A percentile compares a stretch with the other conserved stretches of the same genome.
These are phyloP conservation scores for Scaptomyza cyrtandrae DNA, from an alignment of 2,888 invertebrate genomes.

Conservation along the genomic window DNA sequence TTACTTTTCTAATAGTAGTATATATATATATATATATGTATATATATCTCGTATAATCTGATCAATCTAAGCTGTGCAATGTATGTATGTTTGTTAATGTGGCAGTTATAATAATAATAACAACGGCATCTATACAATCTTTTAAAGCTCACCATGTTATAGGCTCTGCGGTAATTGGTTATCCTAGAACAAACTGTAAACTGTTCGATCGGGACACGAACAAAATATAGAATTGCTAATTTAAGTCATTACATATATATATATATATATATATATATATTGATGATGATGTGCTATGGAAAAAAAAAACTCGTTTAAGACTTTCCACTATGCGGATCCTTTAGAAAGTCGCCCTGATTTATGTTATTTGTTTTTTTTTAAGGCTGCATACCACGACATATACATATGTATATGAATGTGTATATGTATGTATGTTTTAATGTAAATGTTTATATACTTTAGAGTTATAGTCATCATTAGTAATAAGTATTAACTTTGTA, in stretches of 20 bases:
- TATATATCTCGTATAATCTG: neutral
- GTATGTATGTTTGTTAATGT: neutral
- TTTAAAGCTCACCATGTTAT: neutral
- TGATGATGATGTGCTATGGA: neutral
- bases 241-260: neutral
- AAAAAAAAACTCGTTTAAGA: neutral
- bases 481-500: neutral
- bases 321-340: neutral
- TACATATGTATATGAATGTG: neutral
- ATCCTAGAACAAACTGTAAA: neutral
- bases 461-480: neutral
- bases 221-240: neutral
- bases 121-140: neutral
- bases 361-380: neutral
- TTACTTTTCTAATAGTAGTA: slow-evolving; percentile 6
- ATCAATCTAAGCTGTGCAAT: slow-evolving; percentile 4
- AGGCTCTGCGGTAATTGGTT: neutral
- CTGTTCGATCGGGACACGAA: slow-evolving; percentile 4
- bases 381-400: neutral
- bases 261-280: neutral
- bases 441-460: too few relatives aligned
- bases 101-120: slow-evolving; percentile 1
- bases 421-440: too few relatives aligned
- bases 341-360: neutral
- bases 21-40: neutral